Evolutionary conservation across 1,140 invertebrate genomes (phyloP), one percentile per base, ranked within the genome.

Genomic region (Pseudomyrmex concolor): DNA sequence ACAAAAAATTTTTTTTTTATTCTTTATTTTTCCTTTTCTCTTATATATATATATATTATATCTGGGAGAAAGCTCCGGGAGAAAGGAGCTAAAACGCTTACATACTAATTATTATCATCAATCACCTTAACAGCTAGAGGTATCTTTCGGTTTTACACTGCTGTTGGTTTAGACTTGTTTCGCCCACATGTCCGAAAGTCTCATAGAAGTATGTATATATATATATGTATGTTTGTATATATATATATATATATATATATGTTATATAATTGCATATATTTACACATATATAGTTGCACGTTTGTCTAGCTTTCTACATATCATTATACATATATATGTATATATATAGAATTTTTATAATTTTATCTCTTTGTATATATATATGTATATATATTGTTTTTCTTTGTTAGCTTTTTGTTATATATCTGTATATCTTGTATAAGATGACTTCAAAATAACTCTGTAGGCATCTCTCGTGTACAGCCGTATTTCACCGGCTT

Each of bases 101-200:
- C 83, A 22, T 88, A 62, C 93, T 94, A 94, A 94, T 94, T 94
- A 94, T 94, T 94, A 94, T 94, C 93, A 83, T 92, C 84, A 74
- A 93, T 93, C 90, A 89, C 88, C 89, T 92, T 91, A 93, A 70
- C 74, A 67, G 55, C 91, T 92, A 92, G 88, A 87, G 78, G 85
- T 90, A 87, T 89, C 78, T 25, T 86, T 78, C 76, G 66, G 54
- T 70, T 83, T 78, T 63, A 51, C 62, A 45, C 80, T 89, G 70
- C 34, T 74, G 45, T 13, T 84, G 25, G 25, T 25, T 87, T 83
- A 48, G 9, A 80, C 85, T 83, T 68, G 66, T 86, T 67, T 81
- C 64, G 55, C 83, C 71, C 76, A 17, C 67, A 78, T 80, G 59
- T 66, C 63, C 67, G 43, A 84, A 76, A 55, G 60, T 80, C 25